Percentiles rank a stretch among this genome's conserved stretches.
These are phyloP conservation scores for Saturnia japonica DNA, from an alignment of 2,888 invertebrate species.

Conservation along the genomic window DNA sequence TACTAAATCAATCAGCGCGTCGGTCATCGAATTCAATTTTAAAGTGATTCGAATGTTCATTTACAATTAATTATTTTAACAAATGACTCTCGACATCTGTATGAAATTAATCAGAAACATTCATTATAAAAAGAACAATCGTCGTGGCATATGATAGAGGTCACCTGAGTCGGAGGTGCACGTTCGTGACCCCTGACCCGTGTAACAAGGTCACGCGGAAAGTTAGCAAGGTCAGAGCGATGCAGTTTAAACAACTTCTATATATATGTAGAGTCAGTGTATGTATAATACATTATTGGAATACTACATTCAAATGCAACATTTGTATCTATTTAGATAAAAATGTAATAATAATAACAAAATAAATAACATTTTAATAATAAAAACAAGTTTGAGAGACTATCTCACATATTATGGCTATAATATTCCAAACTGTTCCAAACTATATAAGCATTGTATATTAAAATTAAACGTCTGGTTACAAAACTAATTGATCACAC, in stretches of 20 bases:
- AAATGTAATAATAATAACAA: background rate
- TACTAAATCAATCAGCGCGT: background rate
- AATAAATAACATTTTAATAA: too few species aligned
- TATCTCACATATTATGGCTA: too few species aligned
- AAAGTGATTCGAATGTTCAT: conserved; percentile 1
- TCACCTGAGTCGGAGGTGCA: conserved; percentile 21
- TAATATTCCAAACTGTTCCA: too few species aligned
- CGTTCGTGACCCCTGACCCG: conserved; percentile 24
- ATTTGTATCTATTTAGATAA: background rate
- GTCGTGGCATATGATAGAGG: conserved; percentile 16
- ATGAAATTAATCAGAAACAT: conserved; percentile 17
- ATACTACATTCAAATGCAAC: background rate
- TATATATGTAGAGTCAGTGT: conserved; percentile 13
- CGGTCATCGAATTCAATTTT: background rate
- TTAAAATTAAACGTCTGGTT: too few species aligned
- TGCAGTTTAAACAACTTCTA: conserved; percentile 27
- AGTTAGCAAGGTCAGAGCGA: conserved; percentile 27
- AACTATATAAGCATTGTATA: too few species aligned
- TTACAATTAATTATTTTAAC: conserved; percentile 4
- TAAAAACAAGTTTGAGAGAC: too few species aligned
- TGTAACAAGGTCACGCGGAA: conserved; percentile 25
- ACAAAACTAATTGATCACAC: too few species aligned
- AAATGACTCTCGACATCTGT: conserved; percentile 6
- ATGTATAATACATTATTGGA: background rate
- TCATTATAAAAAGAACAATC: conserved; percentile 20